A percentile compares a stretch with the other conserved stretches of the same genome.
phyloP scores from a whole-genome alignment of 2,797 vertebrate species.

The Rousettus madagascariensis region DNA sequence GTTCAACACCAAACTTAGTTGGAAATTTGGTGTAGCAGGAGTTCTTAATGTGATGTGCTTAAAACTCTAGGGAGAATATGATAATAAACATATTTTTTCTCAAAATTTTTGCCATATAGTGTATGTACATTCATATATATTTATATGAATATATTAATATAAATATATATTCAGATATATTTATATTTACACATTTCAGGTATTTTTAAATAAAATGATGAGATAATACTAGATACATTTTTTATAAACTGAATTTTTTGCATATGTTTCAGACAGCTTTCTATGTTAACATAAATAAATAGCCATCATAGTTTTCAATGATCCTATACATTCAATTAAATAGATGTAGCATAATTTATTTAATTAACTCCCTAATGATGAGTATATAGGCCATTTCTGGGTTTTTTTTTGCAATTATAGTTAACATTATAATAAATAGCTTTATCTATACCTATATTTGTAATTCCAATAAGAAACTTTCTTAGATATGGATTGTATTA shows the following conservation, averaged over 20 bases:
- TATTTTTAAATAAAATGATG: slow-evolving; percentile 9
- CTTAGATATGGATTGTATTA: background rate
- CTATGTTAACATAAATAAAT: background rate
- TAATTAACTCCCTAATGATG: background rate
- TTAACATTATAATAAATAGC: background rate
- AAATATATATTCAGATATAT: background rate
- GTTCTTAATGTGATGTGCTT: background rate
- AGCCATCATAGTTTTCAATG: background rate
- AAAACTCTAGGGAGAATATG: background rate
- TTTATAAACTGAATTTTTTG: background rate
- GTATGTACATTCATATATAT: background rate
- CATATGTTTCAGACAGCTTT: background rate
- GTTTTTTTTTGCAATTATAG: background rate
- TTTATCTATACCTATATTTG: background rate
- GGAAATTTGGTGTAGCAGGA: background rate
- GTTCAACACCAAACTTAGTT: background rate
- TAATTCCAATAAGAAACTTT: background rate
- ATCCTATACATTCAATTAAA: background rate
- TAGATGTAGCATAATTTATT: background rate
- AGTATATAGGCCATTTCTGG: background rate
- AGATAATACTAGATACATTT: background rate
- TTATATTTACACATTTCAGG: background rate
- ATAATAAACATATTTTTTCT: background rate
- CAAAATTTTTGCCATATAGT: background rate
- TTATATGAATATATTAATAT: too few species aligned